These are phyloP conservation scores for Pycnonotus jocosus DNA, from an alignment of 2,113 vertebrate species.

Conservation along the genomic window DNA sequence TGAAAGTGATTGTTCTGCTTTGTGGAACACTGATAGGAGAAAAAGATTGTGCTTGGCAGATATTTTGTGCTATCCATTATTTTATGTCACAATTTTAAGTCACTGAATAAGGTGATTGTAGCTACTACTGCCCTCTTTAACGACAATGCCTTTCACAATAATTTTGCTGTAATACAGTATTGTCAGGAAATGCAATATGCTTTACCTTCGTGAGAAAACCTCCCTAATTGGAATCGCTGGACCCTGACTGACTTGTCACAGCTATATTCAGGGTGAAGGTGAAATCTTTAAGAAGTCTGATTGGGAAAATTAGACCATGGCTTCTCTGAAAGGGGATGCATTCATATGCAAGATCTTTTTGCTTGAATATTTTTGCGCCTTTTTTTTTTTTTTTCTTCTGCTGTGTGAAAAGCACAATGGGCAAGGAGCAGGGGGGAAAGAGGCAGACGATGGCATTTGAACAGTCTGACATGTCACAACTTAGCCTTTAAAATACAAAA, in stretches of 20 bases:
- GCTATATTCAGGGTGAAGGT: constrained; percentile 56
- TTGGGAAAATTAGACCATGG: constrained; percentile 49
- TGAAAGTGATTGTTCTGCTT: not conserved
- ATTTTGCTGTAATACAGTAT: constrained; percentile 54
- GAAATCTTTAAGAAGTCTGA: constrained; percentile 56
- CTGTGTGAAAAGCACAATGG: not conserved
- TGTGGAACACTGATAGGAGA: not conserved
- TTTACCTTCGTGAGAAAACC: constrained; percentile 60
- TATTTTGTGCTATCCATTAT: constrained; percentile 26
- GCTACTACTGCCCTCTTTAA: constrained; percentile 50
- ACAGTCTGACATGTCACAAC: not conserved
- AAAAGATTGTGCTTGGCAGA: constrained; percentile 18
- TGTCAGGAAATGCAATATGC: constrained; percentile 67
- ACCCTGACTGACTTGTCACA: constrained; percentile 70
- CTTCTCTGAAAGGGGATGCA: constrained; percentile 13
- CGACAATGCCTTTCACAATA: constrained; percentile 49
- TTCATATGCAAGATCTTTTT: not conserved
- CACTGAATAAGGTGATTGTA: constrained; percentile 49
- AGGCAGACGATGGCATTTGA: not conserved
- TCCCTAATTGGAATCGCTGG: constrained; percentile 74
- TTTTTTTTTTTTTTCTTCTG: not conserved
- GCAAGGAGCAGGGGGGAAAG: fast-evolving
- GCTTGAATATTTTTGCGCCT: not conserved
- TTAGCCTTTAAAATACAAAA: not conserved
- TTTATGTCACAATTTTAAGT: constrained; percentile 48